Evolutionary conservation across 92 coral and sea anemone species (phyloP).

Genomic region (Bergia sp.): DNA sequence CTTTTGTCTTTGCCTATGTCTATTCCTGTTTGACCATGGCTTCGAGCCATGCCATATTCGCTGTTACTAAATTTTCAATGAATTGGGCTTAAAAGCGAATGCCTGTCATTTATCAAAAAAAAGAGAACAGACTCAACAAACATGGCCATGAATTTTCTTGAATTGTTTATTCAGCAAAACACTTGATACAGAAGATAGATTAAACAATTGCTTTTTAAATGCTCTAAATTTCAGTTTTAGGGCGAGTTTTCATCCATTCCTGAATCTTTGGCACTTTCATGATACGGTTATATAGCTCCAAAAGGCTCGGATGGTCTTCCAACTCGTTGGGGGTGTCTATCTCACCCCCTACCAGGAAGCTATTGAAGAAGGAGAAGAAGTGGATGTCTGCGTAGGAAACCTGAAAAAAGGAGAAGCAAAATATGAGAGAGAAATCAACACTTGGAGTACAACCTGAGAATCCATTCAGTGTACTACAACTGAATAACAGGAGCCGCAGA

Average conservation of each 20-base stretch:
- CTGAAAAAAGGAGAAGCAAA: slow-evolving; percentile 15
- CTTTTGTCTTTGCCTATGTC: too few relatives aligned
- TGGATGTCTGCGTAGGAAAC: slow-evolving; percentile 60
- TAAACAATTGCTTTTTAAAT: too few relatives aligned
- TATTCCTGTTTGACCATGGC: too few relatives aligned
- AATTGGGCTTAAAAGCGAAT: too few relatives aligned
- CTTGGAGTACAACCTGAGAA: neutral
- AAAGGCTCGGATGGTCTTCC: slow-evolving; percentile 30
- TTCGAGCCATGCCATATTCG: too few relatives aligned
- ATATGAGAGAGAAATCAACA: neutral
- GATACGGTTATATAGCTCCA: slow-evolving; percentile 41
- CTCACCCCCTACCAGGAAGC: slow-evolving; percentile 43
- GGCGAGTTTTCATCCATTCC: slow-evolving; percentile 33
- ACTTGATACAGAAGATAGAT: too few relatives aligned
- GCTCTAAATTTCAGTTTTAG: slow-evolving; percentile 20
- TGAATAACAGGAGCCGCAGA: too few relatives aligned
- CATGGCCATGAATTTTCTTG: too few relatives aligned
- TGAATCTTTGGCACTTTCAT: slow-evolving; percentile 32
- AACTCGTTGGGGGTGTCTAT: slow-evolving; percentile 42
- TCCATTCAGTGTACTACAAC: neutral
- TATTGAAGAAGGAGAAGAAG: slow-evolving; percentile 56
- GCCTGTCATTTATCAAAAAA: too few relatives aligned
- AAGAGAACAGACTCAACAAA: too few relatives aligned
- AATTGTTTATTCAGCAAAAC: too few relatives aligned
- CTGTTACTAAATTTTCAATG: too few relatives aligned